Evolutionary conservation across 2,113 vertebrate species (phyloP).

Genomic region (Agapornis roseicollis): DNA sequence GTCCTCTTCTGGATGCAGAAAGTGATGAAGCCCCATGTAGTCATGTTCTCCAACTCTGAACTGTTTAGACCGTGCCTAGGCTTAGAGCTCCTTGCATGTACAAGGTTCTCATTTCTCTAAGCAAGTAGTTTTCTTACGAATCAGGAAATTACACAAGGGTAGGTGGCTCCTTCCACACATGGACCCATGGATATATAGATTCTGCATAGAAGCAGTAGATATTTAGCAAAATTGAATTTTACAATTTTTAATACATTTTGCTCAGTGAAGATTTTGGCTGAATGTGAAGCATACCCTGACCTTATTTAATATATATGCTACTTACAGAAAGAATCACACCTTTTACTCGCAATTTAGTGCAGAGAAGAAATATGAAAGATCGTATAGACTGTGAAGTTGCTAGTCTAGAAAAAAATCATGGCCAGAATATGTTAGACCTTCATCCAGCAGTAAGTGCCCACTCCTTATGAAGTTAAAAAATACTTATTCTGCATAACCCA

Average conservation of each 20-base stretch:
- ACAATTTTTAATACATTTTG: neutral
- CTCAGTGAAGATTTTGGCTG: neutral
- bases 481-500: neutral
- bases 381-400: neutral
- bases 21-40: neutral
- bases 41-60: neutral
- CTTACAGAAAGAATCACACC: neutral
- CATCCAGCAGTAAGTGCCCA: neutral
- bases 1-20: neutral
- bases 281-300: neutral
- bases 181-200: neutral
- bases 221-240: neutral
- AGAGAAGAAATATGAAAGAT: neutral
- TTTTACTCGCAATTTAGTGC: neutral
- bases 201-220: neutral
- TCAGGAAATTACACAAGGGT: neutral
- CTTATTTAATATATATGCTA: neutral
- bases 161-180: neutral
- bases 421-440: neutral
- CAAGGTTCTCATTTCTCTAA: neutral
- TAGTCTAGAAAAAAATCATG: neutral
- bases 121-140: neutral
- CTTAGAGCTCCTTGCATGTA: neutral
- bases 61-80: neutral
- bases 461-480: neutral